Conservation (phyloP, 1,140 invertebrate genomes). For the Drosophila rufa region DNA sequence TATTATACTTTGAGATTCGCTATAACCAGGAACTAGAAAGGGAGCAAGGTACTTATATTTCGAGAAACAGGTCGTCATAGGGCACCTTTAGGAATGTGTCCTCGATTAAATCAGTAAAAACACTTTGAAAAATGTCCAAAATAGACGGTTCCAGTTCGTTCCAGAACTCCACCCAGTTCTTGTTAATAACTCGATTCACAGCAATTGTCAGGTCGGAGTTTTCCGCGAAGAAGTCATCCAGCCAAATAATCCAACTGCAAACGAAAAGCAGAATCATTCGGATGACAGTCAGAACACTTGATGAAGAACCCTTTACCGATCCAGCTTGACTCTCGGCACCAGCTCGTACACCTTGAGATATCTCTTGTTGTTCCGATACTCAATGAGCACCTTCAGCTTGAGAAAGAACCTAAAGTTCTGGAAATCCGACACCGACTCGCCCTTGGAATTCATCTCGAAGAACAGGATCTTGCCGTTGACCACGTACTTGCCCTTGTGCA, state of each 20-base stretch:
- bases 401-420: not conserved
- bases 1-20: not conserved
- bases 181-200: constrained; percentile 42
- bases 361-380: too few relatives aligned
- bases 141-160: constrained; percentile 39
- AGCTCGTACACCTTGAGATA: too few relatives aligned
- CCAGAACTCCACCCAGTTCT: constrained; percentile 52
- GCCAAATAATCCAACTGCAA: constrained; percentile 39
- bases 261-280: not conserved
- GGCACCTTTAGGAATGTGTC: not conserved
- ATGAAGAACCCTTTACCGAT: too few relatives aligned
- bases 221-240: constrained; percentile 41
- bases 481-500: not conserved
- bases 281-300: too few relatives aligned
- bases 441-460: not conserved
- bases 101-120: not conserved
- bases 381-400: not conserved
- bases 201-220: constrained; percentile 44
- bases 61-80: not conserved
- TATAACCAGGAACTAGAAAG: not conserved
- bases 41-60: not conserved
- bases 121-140: constrained; percentile 5
- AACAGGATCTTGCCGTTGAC: not conserved
- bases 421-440: not conserved
- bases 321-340: too few relatives aligned